Percentiles rank a stretch among this genome's conserved stretches.
These are phyloP conservation scores for Colossoma macropomum DNA, from an alignment of 2,113 vertebrate genomes.

Conservation along the genomic window DNA sequence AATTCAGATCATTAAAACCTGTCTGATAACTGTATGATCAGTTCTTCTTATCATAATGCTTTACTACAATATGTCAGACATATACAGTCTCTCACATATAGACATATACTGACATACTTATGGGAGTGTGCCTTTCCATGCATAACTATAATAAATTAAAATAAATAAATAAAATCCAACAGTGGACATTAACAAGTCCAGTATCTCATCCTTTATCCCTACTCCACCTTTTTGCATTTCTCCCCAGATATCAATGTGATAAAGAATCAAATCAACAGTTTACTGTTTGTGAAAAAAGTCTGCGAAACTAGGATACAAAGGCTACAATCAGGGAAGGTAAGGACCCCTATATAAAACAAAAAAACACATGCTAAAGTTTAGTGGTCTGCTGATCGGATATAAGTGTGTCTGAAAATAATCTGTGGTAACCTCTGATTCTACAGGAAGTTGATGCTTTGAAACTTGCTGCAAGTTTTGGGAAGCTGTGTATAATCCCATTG, in stretches of 20 bases:
- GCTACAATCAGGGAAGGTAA: conserved; percentile 97
- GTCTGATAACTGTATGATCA: too few species aligned
- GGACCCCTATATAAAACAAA: conserved; percentile 20
- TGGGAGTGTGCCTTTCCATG: too few species aligned
- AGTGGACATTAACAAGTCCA: neutral
- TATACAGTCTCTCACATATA: too few species aligned
- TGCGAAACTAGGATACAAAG: conserved; percentile 98
- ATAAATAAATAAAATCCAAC: too few species aligned
- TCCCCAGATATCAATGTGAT: conserved; percentile 95
- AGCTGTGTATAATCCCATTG: conserved; percentile 96
- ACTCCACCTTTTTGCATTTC: conserved; percentile 57
- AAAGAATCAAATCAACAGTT: conserved; percentile 99
- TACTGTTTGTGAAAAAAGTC: conserved; percentile 98
- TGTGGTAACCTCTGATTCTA: conserved; percentile 33
- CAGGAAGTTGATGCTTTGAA: conserved; percentile 98
- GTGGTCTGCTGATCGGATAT: too few species aligned
- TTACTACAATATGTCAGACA: too few species aligned
- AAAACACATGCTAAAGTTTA: neutral
- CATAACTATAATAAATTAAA: too few species aligned
- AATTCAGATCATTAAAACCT: too few species aligned
- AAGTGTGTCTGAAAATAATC: neutral
- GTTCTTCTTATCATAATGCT: too few species aligned
- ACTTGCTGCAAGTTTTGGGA: conserved; percentile 96
- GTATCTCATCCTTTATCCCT: neutral
- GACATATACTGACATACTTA: too few species aligned